Percentiles rank a stretch among this genome's conserved stretches.
Evolutionary conservation across 2,113 vertebrate species (phyloP).

Genomic region (Phainopepla nitens): DNA sequence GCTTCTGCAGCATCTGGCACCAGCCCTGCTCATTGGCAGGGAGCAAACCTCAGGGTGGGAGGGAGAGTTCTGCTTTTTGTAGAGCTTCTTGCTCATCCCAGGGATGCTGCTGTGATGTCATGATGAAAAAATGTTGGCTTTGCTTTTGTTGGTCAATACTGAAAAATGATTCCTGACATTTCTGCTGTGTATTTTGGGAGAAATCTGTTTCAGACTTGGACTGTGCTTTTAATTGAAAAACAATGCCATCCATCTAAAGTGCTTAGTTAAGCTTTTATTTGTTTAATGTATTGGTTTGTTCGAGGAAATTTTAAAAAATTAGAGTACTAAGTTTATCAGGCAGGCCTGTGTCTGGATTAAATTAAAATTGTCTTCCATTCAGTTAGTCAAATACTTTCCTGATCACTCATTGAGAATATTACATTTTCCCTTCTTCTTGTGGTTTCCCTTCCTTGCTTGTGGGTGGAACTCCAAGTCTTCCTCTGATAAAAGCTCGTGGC

Average conservation of each 20-base stretch:
- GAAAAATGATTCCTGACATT: slow-evolving; percentile 5
- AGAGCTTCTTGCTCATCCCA: not conserved
- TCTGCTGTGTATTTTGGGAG: not conserved
- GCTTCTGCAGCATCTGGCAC: not conserved
- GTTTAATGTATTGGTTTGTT: not conserved
- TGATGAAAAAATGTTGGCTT: slow-evolving; percentile 49
- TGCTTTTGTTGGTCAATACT: slow-evolving; percentile 7
- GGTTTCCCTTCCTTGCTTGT: slow-evolving; percentile 12
- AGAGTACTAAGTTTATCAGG: not conserved
- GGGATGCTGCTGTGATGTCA: slow-evolving; percentile 5
- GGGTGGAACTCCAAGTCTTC: not conserved
- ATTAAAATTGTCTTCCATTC: slow-evolving; percentile 36
- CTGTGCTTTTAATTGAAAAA: not conserved
- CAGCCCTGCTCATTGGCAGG: not conserved
- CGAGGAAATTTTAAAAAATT: not conserved
- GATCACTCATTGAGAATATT: slow-evolving; percentile 32
- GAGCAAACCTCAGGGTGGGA: not conserved
- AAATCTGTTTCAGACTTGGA: not conserved
- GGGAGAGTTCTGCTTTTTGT: not conserved
- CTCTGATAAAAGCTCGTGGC: not conserved
- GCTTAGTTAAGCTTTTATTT: slow-evolving; percentile 3
- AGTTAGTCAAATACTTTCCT: slow-evolving; percentile 51
- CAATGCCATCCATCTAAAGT: not conserved
- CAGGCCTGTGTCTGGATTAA: slow-evolving; percentile 30
- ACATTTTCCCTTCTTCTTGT: not conserved